Evolutionary conservation across 2,797 vertebrate genomes (phyloP), one percentile per base, ranked within the genome.

Genomic region (Ceyx erithaca): DNA sequence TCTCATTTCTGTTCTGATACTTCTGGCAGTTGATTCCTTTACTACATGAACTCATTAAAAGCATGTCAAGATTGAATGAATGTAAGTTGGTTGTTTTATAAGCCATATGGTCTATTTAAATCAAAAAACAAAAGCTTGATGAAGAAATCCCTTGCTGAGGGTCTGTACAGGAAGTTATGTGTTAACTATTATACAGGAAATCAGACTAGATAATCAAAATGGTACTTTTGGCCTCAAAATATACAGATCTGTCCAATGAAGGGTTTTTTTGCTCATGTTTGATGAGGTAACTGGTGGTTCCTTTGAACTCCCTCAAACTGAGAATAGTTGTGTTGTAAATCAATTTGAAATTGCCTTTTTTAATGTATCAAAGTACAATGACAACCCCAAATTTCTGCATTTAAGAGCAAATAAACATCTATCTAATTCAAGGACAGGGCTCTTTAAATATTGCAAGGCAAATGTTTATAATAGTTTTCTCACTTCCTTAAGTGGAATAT

Each of bases 161-260:
- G n/a, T 66, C 62, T 76, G 12, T 59, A 26, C 31, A 69, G 80
- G 67, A 90, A 72, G 35, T 40, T 73, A 2, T 68, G 9, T 62
- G 21, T 75, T 85, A 84, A 87, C 30, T 73, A 3, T 59, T 76
- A 13, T 12, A 28, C 66, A 85, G 63, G 43, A 91, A 92, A 66
- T 89, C 33, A 66, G 69, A 45, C 28, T 62, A 85, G 31, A 85
- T 76, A 83, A 87, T 85, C 46, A 80, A 67, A 95, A 83, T 64
- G 61, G 54, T 69, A 37, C 25, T 93, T 89, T n/a, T 89, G 73
- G 59, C 48, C 35, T 84, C 20, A 55, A 91, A 91, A 87, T 90
- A 30, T 9, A 83, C 30, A 67, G 40, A 64, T 73, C 57, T 78
- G 31, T 76, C 62, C 40, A 72, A 72, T 57, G 18, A 81, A 55